Conservation (phyloP, 2,888 invertebrate genomes). For the Neoascia interrupta region DNA sequence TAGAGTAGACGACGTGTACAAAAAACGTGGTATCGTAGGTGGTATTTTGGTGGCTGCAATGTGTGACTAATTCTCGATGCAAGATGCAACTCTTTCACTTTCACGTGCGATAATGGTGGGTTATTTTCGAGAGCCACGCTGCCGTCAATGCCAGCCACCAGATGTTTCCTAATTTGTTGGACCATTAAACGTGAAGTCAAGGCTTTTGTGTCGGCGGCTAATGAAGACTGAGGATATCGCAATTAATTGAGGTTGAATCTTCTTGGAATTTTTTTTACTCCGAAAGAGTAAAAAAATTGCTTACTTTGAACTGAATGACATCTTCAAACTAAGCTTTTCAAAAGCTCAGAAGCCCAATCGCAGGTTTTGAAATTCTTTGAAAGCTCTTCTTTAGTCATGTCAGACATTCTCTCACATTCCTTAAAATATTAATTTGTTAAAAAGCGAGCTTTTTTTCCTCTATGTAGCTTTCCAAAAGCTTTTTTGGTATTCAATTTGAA, state of each 20-base stretch:
- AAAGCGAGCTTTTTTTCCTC: no score
- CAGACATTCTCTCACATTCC: no score
- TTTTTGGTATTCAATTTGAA: no score
- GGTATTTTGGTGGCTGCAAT: slow-evolving; percentile 53
- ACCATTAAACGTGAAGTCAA: slow-evolving; percentile 47
- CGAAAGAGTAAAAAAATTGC: no score
- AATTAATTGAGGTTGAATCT: slow-evolving; percentile 10
- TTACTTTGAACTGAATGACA: no score
- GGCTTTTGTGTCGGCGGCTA: slow-evolving; percentile 8
- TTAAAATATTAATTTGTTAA: no score
- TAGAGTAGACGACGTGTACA: slow-evolving; percentile 39
- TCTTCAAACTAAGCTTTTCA: no score
- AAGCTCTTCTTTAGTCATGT: no score
- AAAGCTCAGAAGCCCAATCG: no score
- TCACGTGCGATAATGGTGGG: slow-evolving; percentile 26
- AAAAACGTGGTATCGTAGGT: slow-evolving; percentile 34
- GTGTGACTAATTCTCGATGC: slow-evolving; percentile 59
- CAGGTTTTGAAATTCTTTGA: no score
- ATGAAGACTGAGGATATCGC: slow-evolving; percentile 1
- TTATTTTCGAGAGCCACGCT: slow-evolving; percentile 37
- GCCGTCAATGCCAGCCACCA: slow-evolving; percentile 31
- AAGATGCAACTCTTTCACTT: slow-evolving; percentile 58
- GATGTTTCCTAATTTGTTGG: slow-evolving; percentile 61
- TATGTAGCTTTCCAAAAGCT: no score
- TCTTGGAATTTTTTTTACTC: no score